A percentile compares a stretch with the other conserved stretches of the same genome.
Evolutionary conservation across 2,888 invertebrate species (phyloP).

Genomic region (Lamproptera curius): DNA sequence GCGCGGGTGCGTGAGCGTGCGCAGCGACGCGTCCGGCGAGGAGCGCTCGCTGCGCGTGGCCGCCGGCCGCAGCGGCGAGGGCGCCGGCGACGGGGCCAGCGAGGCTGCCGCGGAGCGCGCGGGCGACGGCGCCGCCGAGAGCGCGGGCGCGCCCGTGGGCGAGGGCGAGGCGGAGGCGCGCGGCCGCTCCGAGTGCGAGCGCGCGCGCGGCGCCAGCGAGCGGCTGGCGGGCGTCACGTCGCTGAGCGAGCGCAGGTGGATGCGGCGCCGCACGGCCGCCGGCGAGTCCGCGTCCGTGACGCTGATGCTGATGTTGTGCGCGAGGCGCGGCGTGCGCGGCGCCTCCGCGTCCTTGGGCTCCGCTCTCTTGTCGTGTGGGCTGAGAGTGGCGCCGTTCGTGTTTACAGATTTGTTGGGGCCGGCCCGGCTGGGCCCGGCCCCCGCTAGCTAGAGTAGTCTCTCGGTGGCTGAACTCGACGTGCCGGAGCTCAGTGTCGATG

Average conservation of each 20-base stretch:
- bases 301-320: conserved; percentile 63
- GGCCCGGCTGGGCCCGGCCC: conserved; percentile 79
- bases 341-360: conserved; percentile 34
- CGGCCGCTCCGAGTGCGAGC: conserved; percentile 64
- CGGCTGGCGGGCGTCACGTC: conserved; percentile 66
- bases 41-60: conserved; percentile 52
- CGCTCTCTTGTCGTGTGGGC: conserved; percentile 42
- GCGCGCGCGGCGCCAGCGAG: conserved; percentile 53
- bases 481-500: conserved; percentile 79
- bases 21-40: conserved; percentile 51
- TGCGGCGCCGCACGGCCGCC: conserved; percentile 49
- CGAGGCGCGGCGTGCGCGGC: conserved; percentile 35
- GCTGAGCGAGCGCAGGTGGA: conserved; percentile 67
- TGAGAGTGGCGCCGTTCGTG: conserved; percentile 42
- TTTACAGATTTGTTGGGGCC: conserved; percentile 67
- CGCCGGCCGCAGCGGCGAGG: conserved; percentile 23
- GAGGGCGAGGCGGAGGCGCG: conserved; percentile 41
- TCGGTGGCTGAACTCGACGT: conserved; percentile 85
- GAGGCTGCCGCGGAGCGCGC: conserved; percentile 26
- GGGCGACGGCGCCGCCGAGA: conserved; percentile 29
- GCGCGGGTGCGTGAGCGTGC: conserved; percentile 28
- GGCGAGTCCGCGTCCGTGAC: conserved; percentile 68
- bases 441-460: conserved; percentile 87
- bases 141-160: conserved; percentile 36
- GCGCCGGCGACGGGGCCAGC: conserved; percentile 4